Percentiles rank a stretch among this genome's conserved stretches.
phyloP scores from a whole-genome alignment of 2,888 invertebrate species.

The Corbicula japonica region DNA sequence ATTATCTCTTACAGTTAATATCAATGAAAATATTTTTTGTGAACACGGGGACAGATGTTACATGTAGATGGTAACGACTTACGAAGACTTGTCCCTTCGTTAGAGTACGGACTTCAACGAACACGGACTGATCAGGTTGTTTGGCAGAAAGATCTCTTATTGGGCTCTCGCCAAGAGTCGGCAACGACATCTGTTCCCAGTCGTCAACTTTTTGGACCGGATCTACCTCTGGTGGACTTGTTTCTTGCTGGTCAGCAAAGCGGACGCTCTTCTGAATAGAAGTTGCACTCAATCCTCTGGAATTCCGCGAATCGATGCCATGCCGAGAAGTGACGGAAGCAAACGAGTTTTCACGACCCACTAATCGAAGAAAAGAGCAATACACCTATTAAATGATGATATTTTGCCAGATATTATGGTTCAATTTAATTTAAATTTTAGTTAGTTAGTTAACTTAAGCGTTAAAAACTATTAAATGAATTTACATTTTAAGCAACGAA shows the following conservation, averaged over 20 bases:
- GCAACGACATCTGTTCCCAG: constrained; percentile 58
- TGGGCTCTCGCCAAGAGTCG: constrained; percentile 44
- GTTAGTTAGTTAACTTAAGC: no score
- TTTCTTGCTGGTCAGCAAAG: constrained; percentile 4
- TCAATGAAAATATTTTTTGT: no score
- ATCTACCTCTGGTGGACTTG: constrained; percentile 10
- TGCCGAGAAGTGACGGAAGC: constrained; percentile 38
- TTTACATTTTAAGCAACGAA: no score
- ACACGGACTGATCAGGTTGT: constrained; percentile 61
- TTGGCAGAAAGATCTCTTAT: constrained; percentile 41
- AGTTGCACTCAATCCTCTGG: constrained; percentile 19
- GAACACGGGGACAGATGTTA: no score
- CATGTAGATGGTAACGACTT: constrained; percentile 71
- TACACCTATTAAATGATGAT: background rate
- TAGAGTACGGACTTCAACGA: constrained; percentile 75
- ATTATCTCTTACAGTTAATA: no score
- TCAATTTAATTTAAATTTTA: background rate
- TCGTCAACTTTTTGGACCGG: constrained; percentile 55
- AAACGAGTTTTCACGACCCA: constrained; percentile 46
- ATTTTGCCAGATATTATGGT: background rate
- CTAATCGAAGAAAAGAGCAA: constrained; percentile 17
- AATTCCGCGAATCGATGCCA: constrained; percentile 21
- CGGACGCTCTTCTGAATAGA: constrained; percentile 23
- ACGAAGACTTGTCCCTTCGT: constrained; percentile 81
- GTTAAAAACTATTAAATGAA: no score